A percentile compares a stretch with the other conserved stretches of the same genome.
Evolutionary conservation across 1,140 invertebrate genomes (phyloP).

Genomic region (Batillaria attramentaria): DNA sequence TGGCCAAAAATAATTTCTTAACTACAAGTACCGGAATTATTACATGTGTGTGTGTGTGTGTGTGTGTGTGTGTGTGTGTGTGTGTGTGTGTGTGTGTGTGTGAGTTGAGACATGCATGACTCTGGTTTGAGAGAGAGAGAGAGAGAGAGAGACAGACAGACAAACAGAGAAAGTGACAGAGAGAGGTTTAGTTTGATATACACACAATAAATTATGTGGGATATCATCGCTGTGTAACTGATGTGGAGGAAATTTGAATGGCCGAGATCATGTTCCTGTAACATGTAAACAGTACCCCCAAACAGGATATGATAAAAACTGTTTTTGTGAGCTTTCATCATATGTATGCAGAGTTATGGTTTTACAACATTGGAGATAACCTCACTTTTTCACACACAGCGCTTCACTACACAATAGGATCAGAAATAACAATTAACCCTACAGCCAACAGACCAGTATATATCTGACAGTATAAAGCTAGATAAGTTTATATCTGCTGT

Average conservation of each 20-base stretch:
- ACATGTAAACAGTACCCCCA: too few species aligned
- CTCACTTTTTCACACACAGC: neutral
- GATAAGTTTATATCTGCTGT: neutral
- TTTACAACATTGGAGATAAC: too few species aligned
- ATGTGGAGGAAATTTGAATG: neutral
- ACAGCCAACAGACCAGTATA: neutral
- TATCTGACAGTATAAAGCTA: neutral
- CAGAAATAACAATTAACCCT: too few species aligned
- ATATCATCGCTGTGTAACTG: neutral
- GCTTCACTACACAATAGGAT: neutral
- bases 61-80: constrained; percentile 82
- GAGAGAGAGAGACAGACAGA: neutral
- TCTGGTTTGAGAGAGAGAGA: neutral
- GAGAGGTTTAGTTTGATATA: neutral
- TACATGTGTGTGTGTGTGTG: constrained; percentile 79
- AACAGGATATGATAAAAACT: too few species aligned
- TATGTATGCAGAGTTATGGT: too few species aligned
- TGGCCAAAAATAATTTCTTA: neutral
- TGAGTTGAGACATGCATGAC: neutral
- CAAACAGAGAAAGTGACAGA: neutral
- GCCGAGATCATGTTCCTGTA: too few species aligned
- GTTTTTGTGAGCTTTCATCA: too few species aligned
- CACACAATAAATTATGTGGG: neutral
- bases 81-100: constrained; percentile 1
- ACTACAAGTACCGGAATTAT: too few species aligned